Evolutionary conservation across 2,797 vertebrate genomes (phyloP), one percentile per base, ranked within the genome.

Genomic region (Scarus forsteni): DNA sequence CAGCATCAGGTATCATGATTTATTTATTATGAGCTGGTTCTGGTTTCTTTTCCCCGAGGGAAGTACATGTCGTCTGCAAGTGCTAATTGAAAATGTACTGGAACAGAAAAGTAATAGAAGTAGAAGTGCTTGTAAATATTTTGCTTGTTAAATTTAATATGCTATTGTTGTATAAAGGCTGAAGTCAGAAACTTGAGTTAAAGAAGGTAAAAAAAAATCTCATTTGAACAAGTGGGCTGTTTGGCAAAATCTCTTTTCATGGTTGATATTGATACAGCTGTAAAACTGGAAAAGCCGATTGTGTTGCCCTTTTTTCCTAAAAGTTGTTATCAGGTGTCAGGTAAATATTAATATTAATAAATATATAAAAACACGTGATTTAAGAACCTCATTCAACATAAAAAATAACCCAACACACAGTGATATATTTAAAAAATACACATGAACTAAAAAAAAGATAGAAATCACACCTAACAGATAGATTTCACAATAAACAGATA

Each of bases 261-360:
- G 16, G 35, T 73, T 81, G 54, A 63, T 83, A 61, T 83, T 85
- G 63, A 70, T 88, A 70, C 86, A 87, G 77, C 77, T 88, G 80
- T 83, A 85, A 73, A 77, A 75, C 15, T 15, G 14, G 15, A 73
- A 51, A n/a, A 64, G 68, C 56, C 79, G 73, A 65, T 80, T 81
- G 75, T 81, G 52, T 76, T 78, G 40, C 40, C 70, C 69, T 60
- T 84, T 58, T 65, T 80, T 38, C 10, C 53, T 66, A 76, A 63
- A 48, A 69, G 63, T 66, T 36, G 68, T 61, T 45, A 58, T 64
- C 71, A 44, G 16, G 58, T 78, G 59, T 72, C 59, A 42, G 53
- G 83, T 75, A 54, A 57, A 61, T 51, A 51, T n/a, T n/a, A n/a
- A n/a, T n/a, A n/a, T n/a, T n/a, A n/a, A n/a, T n/a, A n/a, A n/a